These are phyloP conservation scores for Brevimyrus niger DNA, from an alignment of 2,113 vertebrate genomes.

Conservation along the genomic window DNA sequence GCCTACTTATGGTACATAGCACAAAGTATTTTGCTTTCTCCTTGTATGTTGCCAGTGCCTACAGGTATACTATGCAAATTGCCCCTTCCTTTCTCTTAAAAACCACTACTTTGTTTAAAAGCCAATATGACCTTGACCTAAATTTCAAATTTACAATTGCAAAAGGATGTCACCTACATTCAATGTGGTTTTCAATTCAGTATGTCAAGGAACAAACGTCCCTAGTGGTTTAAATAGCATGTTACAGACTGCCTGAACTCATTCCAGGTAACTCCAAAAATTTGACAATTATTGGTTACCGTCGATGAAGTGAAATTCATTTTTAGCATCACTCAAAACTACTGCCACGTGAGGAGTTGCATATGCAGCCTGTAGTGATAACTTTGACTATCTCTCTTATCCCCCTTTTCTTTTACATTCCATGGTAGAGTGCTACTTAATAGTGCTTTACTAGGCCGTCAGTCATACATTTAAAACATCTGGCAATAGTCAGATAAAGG, in stretches of 20 bases:
- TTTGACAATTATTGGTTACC: background rate
- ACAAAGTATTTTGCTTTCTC: constrained; percentile 44
- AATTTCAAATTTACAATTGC: constrained; percentile 35
- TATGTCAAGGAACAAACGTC: background rate
- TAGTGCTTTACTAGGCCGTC: background rate
- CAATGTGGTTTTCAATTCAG: background rate
- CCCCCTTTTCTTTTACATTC: constrained; percentile 36
- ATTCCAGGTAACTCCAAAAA: background rate
- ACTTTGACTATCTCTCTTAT: background rate
- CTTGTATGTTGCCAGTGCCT: constrained; percentile 49
- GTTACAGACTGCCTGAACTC: background rate
- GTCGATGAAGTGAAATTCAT: background rate
- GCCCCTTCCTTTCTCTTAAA: constrained; percentile 24
- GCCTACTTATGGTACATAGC: constrained; percentile 40
- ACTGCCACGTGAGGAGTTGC: background rate
- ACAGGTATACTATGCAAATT: constrained; percentile 62
- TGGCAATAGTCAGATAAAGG: background rate
- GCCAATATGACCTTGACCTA: constrained; percentile 36
- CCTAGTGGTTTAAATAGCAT: background rate
- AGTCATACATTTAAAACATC: background rate
- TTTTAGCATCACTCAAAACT: background rate
- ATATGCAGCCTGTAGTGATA: constrained; percentile 1
- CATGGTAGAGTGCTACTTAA: constrained; percentile 47
- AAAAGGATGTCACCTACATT: background rate
- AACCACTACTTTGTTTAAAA: constrained; percentile 52